Evolutionary conservation across 2,113 vertebrate species (phyloP).

Genomic region (Trichechus manatus): DNA sequence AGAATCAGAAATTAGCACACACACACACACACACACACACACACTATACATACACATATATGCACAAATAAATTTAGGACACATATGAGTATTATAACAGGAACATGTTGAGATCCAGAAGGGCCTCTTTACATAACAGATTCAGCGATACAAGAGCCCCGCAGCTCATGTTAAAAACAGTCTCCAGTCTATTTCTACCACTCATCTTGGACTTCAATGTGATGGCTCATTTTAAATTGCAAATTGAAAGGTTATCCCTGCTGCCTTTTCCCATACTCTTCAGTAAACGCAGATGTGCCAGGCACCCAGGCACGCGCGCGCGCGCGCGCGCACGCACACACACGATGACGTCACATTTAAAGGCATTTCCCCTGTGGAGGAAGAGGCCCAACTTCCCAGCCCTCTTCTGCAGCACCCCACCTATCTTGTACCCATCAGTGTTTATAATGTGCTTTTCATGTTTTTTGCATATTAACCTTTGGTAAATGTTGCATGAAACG

Average conservation of each 20-base stretch:
- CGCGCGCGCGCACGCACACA: not conserved
- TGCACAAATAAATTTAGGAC: not conserved
- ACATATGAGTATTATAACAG: not conserved
- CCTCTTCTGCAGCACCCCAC: not conserved
- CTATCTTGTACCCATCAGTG: not conserved
- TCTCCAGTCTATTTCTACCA: not conserved
- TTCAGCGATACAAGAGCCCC: not conserved
- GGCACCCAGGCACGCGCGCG: not conserved
- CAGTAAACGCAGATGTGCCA: not conserved
- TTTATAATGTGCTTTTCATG: not conserved
- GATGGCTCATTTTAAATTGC: not conserved
- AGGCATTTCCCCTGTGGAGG: not conserved
- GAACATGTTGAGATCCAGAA: not conserved
- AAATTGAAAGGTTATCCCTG: conserved; percentile 13
- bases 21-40: too few species aligned
- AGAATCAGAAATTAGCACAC: not conserved
- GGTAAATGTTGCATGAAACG: conserved; percentile 48
- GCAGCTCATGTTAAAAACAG: not conserved
- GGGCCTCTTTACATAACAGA: not conserved
- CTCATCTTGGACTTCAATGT: not conserved
- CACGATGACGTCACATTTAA: not conserved
- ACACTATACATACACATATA: not conserved
- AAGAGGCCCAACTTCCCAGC: not conserved
- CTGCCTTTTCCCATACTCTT: not conserved
- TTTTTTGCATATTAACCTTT: not conserved